Base-by-base conservation (phyloP, 2,888 invertebrate genomes). In the Lapara coniferarum region DNA sequence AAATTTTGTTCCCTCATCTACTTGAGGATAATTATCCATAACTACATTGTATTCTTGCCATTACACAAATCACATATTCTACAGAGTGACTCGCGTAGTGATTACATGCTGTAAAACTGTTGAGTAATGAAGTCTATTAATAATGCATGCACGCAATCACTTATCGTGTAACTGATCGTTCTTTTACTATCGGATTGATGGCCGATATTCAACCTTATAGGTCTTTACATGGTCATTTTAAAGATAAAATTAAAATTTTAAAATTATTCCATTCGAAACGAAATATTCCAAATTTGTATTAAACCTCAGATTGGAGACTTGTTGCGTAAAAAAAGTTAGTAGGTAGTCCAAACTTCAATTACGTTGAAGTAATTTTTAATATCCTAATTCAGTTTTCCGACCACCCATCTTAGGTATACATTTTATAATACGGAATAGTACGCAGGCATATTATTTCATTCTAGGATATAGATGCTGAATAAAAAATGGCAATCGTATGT, bases 71-170 rank as follows among this genome's bases (percentile, higher is more conserved):
- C 63, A 46, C 19, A 49, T 63, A 49, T 12, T 49, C 16, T 49
- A 12, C 63, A 63, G 46, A 19, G 49, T 63, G 63, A 63, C 63
- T 63, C 19, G 63, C 63, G 49, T 49, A 19, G 49, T 63, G 12
- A 63, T 63, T 63, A 63, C 63, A 49, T 19, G 49, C 19, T 63
- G 46, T 19, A 63, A 63, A 63, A 63, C 46, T 49, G 63, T 49
- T 63, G 63, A 63, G 49, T 63, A 63, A 63, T 57, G 63, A 13
- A 49, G 16, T 49, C 63, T 63, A 63, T 63, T 49, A 63, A 63
- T 63, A 63, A 63, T 63, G 49, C 63, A 49, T 49, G 16, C 44
- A 44, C 44, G 46, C 49, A 46, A 63, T 57, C 57, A 57, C 46
- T 46, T 63, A 49, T 19, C 49, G 63, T 49, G 46, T 12, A 63